Conservation (phyloP, 2,113 vertebrate species). For the Crotalus horridus region DNA sequence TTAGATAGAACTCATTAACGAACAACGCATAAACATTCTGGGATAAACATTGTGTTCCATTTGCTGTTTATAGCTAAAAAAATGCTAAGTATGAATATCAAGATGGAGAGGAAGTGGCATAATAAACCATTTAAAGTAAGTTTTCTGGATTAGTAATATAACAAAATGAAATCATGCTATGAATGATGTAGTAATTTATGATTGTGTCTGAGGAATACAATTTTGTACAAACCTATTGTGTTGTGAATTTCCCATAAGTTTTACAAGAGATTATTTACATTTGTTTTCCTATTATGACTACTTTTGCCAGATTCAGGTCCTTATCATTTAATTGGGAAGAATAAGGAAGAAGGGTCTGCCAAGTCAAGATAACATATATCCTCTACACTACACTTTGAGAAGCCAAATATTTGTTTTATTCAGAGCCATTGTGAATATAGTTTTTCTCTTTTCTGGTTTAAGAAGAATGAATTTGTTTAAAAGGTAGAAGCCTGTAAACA, state of each 20-base stretch:
- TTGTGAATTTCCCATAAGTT: background rate
- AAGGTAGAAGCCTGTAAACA: background rate
- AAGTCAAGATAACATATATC: conserved; percentile 15
- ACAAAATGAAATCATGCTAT: background rate
- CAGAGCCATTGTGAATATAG: background rate
- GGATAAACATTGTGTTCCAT: background rate
- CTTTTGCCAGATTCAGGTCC: background rate
- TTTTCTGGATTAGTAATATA: background rate
- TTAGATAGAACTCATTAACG: background rate
- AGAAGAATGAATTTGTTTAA: background rate
- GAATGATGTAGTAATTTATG: background rate
- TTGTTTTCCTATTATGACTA: background rate
- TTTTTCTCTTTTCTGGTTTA: background rate
- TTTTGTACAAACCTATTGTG: background rate
- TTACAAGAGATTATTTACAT: background rate
- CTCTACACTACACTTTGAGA: background rate
- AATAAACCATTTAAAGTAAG: conserved; percentile 2
- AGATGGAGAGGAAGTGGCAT: background rate
- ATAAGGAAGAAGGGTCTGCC: background rate
- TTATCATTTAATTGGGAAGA: background rate
- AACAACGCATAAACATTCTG: background rate
- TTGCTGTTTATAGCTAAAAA: background rate
- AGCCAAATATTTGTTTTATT: conserved; percentile 2
- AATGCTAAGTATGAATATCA: background rate
- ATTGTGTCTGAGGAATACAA: background rate